Percentiles rank a stretch among this genome's conserved stretches.
phyloP scores from a whole-genome alignment of 2,888 invertebrate species.

The Apotomis capreana region DNA sequence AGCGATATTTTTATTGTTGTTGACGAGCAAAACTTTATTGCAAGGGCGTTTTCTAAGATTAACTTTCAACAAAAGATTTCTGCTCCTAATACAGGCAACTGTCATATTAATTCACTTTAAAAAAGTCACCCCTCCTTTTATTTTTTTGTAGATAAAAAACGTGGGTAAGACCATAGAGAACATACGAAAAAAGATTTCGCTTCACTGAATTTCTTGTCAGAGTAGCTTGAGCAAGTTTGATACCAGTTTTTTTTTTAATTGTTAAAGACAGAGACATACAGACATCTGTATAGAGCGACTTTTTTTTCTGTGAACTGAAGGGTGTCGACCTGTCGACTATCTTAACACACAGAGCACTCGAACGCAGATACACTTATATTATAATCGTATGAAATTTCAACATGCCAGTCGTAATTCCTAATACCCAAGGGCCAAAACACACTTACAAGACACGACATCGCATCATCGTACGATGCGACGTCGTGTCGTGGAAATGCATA shows the following conservation, averaged over 20 bases:
- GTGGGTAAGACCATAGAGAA: slow-evolving; percentile 65
- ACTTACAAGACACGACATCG: too few species aligned
- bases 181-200: slow-evolving; percentile 43
- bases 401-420: too few species aligned
- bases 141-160: slow-evolving; percentile 68
- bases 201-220: slow-evolving; percentile 21
- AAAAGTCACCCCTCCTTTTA: slow-evolving; percentile 68
- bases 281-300: too few species aligned
- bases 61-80: slow-evolving; percentile 10
- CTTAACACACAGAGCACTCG: too few species aligned
- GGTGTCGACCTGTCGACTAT: too few species aligned
- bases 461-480: too few species aligned
- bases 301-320: too few species aligned
- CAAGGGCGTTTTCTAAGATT: slow-evolving; percentile 25
- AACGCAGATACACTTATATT: too few species aligned
- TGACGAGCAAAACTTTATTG: slow-evolving; percentile 10
- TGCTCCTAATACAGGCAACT: slow-evolving; percentile 24
- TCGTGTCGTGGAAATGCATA: too few species aligned
- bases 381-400: too few species aligned
- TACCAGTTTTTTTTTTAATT: slow-evolving; percentile 8
- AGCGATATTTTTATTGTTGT: neutral
- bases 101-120: slow-evolving; percentile 32
- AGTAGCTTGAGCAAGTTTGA: neutral
- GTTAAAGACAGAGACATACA: too few species aligned
- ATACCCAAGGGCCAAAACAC: too few species aligned